These are phyloP conservation scores for Nerophis ophidion DNA, from an alignment of 2,113 vertebrate species.

Conservation along the genomic window DNA sequence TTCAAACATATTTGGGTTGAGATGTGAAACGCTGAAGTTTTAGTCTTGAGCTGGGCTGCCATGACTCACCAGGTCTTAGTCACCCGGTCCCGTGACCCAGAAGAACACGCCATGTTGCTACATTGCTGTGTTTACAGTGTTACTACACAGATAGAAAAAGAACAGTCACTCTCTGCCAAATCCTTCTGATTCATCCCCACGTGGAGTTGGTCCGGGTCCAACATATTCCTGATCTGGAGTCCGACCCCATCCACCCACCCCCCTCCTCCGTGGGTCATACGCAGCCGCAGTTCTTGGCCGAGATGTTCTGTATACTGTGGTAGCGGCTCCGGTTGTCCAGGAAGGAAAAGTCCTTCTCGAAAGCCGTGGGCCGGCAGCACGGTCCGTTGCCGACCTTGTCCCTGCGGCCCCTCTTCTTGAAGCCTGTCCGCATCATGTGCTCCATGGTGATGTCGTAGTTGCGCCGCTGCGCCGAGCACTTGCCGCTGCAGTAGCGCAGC, in stretches of 20 bases:
- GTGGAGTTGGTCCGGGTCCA: not conserved
- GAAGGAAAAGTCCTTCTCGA: constrained; percentile 87
- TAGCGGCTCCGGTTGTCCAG: constrained; percentile 81
- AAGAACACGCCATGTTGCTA: constrained; percentile 38
- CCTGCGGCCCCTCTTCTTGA: constrained; percentile 67
- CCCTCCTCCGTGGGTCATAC: constrained; percentile 82
- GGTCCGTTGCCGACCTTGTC: constrained; percentile 80
- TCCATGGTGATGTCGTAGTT: constrained; percentile 89
- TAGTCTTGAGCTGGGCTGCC: not conserved
- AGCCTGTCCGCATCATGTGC: constrained; percentile 73
- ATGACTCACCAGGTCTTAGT: not conserved
- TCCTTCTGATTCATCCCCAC: constrained; percentile 12
- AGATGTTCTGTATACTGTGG: constrained; percentile 85
- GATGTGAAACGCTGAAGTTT: not conserved
- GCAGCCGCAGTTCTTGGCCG: constrained; percentile 87
- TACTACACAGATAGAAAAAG: constrained; percentile 56
- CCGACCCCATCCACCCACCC: too few relatives aligned
- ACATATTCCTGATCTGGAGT: constrained; percentile 1
- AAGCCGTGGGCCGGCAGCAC: constrained; percentile 86
- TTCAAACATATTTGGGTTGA: not conserved
- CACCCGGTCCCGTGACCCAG: not conserved
- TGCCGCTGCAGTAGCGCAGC: constrained; percentile 93
- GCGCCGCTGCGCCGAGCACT: constrained; percentile 72
- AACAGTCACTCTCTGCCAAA: constrained; percentile 38
- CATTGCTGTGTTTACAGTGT: constrained; percentile 61